Evolutionary conservation across 64 coral and sea anemone species (phyloP), one percentile per base, ranked within the genome.

Genomic region (Montipora cactus): DNA sequence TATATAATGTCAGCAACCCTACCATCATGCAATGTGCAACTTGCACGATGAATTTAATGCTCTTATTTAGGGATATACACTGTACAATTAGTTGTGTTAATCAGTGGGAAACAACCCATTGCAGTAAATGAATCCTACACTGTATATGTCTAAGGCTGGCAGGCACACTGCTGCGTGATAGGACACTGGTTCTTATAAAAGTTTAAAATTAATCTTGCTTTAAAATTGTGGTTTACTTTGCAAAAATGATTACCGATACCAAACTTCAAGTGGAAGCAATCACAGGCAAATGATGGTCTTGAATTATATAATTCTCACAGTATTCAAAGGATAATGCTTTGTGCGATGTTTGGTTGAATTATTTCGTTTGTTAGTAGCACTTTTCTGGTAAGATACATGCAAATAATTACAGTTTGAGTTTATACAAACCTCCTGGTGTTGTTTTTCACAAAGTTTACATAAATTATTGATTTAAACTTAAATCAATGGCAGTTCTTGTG

Each of bases 171-270:
- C 80, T 7, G 25, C 80, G 0, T 71, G 8, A 72, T 71, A 84
- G 82, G 46, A n/a, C 66, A 50, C 44, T 71, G 82, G 16, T 85
- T 19, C 18, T 68, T 48, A 69, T 85, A 70, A 71, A 85, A 51
- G 19, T 70, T 70, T 49, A 85, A 85, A 50, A 47, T 22, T 21
- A 44, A 85, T 70, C 59, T 68, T 13, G 4, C 4, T 70, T 70
- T 85, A 4, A 49, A 47, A 72, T 70, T 70, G 66, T 85, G 52
- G 51, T 81, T 10, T 4, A 48, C 51, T 19, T 62, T 19, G 1
- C 25, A 55, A 55, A 55, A 55, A 55, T 16, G 15, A 49, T 85
- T 8, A 57, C 53, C 2, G 37, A 37, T 19, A 69, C 67, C 46
- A 71, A 70, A 14, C 45, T 16, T 49, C 11, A 57, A 57, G 3